Percentiles rank a stretch among this genome's conserved stretches.
Evolutionary conservation across 1,140 invertebrate genomes (phyloP).

Genomic region (Panonychus citri): DNA sequence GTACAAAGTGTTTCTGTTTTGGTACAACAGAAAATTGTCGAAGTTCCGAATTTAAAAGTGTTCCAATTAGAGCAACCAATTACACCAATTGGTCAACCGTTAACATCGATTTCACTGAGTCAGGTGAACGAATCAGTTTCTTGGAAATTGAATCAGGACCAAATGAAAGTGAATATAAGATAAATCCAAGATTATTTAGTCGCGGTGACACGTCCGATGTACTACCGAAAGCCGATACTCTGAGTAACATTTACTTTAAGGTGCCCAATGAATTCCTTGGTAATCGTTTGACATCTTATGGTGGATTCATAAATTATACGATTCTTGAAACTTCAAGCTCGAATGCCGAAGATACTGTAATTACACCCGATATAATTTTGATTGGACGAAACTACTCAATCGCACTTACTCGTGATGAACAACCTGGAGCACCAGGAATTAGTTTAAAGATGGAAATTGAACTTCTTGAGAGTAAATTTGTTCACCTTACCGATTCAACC

Average conservation of each 20-base stretch:
- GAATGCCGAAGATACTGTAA: too few relatives aligned
- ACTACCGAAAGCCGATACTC: too few relatives aligned
- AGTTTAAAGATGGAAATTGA: constrained; percentile 15
- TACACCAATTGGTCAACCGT: neutral
- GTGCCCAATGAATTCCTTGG: constrained; percentile 46
- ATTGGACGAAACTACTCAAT: constrained; percentile 37
- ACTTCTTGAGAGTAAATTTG: constrained; percentile 49
- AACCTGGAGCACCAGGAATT: constrained; percentile 32
- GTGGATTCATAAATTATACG: constrained; percentile 54
- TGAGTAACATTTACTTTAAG: constrained; percentile 35
- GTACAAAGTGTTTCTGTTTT: constrained; percentile 94
- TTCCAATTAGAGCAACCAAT: constrained; percentile 19
- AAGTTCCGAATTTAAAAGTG: constrained; percentile 32
- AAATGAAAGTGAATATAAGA: too few relatives aligned
- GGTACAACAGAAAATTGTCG: constrained; percentile 66
- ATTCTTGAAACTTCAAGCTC: constrained; percentile 33
- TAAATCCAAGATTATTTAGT: too few relatives aligned
- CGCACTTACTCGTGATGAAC: constrained; percentile 42
- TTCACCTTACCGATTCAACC: constrained; percentile 27
- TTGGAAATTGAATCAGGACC: too few relatives aligned
- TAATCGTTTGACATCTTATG: constrained; percentile 60
- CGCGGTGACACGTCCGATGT: too few relatives aligned
- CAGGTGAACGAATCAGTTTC: too few relatives aligned
- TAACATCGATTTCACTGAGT: too few relatives aligned
- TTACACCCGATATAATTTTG: constrained; percentile 21